Base-by-base conservation (phyloP, 2,113 vertebrate genomes). In the Tupaia chinensis region DNA sequence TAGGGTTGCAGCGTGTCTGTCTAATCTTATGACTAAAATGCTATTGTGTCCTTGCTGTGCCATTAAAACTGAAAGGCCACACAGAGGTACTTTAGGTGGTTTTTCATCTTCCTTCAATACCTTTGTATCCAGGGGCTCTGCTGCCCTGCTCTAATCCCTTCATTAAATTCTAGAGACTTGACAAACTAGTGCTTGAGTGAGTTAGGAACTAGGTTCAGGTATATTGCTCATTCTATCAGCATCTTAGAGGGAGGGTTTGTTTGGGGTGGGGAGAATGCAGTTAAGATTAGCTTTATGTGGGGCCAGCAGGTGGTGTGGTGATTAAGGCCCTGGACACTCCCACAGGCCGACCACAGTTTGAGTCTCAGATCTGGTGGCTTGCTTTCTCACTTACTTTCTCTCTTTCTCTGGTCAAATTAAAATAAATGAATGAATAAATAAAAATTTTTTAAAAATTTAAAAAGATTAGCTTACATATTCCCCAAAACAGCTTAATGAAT, bases 391-490 rank as follows among this genome's bases (percentile, higher is more conserved):
- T 44, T 44, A 3, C 44, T 44, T 3, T 44, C 44, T 44, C 44
- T 44, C 44, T 44, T 44, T 44, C 44, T 44, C 44, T 44, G 44
- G 44, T 44, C 44, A 44, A 44, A 44, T 44, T 44, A 44, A 44
- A 44, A 44, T 44, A 44, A 44, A 44, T 44, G 44, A 44, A 44
- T 44, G 44, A 44, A 44, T 44, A 44, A 44, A 44, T 44, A 44
- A 44, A 44, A 44, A 44, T 4, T 44, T 44, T 44, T 44, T 4
- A 44, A 44, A 44, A 44, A 44, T 44, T 4, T 44, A 44, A 44
- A 44, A 78, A 79, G 20, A 74, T 94, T 81, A 87, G 44, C 54
- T 27, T 72, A 19, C 85, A 44, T 93, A 93, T 82, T 44, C n/a
- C 20, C 68, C 60, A 56, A 85, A 81, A 69, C 63, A 91, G 69